Evolutionary conservation across 2,113 vertebrate genomes (phyloP), one percentile per base, ranked within the genome.

Genomic region (Protobothrops flavoviridis): DNA sequence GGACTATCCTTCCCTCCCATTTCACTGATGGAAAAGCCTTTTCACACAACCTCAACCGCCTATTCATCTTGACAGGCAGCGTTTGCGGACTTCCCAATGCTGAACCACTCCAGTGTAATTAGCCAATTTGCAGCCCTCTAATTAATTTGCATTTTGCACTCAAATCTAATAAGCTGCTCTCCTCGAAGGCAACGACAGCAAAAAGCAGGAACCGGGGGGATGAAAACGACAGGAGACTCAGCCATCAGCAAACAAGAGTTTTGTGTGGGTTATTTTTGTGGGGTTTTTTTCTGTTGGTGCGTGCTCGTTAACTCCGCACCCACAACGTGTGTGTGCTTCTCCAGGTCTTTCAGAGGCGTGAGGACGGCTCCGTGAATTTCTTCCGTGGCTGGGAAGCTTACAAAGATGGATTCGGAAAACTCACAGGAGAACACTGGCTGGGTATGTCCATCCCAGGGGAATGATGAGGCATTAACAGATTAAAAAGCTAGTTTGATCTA

Each of bases 341-440:
- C 21, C 96, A 99, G 99, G 99, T 99, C 91, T 99, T 99, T 50
- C 99, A 99, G 97, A 98, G 99, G 91, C 97, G 99, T 26, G 98
- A 99, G 94, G 99, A 99, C 0, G 99, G 99, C 95, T 98, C 99
- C 0, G 99, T 99, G 93, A 99, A 99, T 97, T 99, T 99, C 91
- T 99, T 99, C 97, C 98, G 98, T 0, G 99, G 98, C 85, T 99
- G 99, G 99, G 99, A 99, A 93, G 98, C 99, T 0, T 99, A 99
- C 93, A 97, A 98, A 17, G 98, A 99, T 0, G 99, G 99, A 96
- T 99, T 99, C 2, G 99, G 99, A 94, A 99, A 98, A 97, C 99
- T 99, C 95, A 99, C 98, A 0, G 99, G 99, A 21, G 99, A 99
- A 97, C 99, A 99, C 97, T 99, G 99, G 99, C 96, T 99, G 53